These are phyloP conservation scores for Leptodactylus fallax DNA, from an alignment of 2,797 vertebrate genomes.

Conservation along the genomic window DNA sequence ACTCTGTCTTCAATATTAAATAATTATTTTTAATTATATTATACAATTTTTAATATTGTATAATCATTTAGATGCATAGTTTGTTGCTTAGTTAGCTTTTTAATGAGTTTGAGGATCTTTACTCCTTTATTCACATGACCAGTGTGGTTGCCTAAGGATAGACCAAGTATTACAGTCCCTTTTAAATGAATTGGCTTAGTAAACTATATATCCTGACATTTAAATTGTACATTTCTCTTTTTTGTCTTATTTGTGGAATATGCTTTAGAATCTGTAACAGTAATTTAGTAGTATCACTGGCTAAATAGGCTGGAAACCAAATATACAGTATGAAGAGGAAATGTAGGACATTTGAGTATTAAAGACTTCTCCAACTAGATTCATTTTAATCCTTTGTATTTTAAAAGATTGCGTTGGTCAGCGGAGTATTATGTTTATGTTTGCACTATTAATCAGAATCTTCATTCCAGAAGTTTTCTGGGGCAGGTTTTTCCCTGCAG, in stretches of 20 bases:
- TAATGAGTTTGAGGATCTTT: too few species aligned
- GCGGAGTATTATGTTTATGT: conserved; percentile 53
- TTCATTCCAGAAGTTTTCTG: conserved; percentile 55
- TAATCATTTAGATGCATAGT: too few species aligned
- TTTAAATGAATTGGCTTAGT: too few species aligned
- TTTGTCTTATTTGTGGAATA: conserved; percentile 14
- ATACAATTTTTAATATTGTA: too few species aligned
- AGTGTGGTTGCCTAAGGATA: too few species aligned
- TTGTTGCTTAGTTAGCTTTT: too few species aligned
- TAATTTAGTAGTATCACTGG: conserved; percentile 46
- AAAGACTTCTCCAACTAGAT: conserved; percentile 49
- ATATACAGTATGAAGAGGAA: conserved; percentile 44
- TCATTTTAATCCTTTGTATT: conserved; percentile 59
- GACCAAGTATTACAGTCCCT: too few species aligned
- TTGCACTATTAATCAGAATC: conserved; percentile 64
- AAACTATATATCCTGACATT: neutral
- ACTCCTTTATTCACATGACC: too few species aligned
- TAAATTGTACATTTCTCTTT: neutral
- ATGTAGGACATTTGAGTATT: conserved; percentile 51
- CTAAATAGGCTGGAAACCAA: conserved; percentile 44
- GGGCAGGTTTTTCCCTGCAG: neutral
- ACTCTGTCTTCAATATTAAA: too few species aligned
- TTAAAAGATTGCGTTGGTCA: conserved; percentile 60
- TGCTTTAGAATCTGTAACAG: conserved; percentile 24
- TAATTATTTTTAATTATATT: too few species aligned